Evolutionary conservation across 2,888 invertebrate genomes (phyloP), one percentile per base, ranked within the genome.

Genomic region (Agrotis puta): DNA sequence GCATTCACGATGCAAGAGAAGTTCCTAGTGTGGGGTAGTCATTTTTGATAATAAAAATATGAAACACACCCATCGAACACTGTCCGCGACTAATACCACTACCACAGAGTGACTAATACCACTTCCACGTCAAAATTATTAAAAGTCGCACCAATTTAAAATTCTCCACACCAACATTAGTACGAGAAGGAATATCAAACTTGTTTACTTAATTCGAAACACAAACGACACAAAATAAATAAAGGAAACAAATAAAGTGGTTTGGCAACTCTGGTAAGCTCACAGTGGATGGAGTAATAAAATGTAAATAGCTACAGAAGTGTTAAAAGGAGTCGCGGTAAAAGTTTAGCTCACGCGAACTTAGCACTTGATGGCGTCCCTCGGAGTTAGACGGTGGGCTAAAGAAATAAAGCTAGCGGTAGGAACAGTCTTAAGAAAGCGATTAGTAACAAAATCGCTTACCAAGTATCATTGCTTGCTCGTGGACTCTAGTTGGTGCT

Each of bases 261-360:
- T 90, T 89, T 86, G 82, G 85, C 82, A 88, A 88, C 86, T 89
- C 85, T 80, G 85, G 86, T 85, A 83, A 86, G 87, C 86, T 89
- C 74, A 88, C 90, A 87, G 86, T 87, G 85, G 87, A 88, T 87
- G 86, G 86, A 87, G 91, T 88, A 92, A 93, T 94, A 93, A 94
- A 93, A 94, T 93, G 94, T 93, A 93, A 94, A 94, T 93, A 92
- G 92, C 89, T 89, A 88, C 87, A 90, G 91, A 92, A 94, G 93
- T 93, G 93, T 93, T 93, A 91, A 92, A 93, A 92, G 91, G 91
- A 92, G 91, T 89, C 91, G 90, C 88, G 88, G 90, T 89, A 87
- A 90, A 93, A 93, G 90, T 93, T 94, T 88, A 89, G 87, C 89
- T 88, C 91, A 89, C 91, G 92, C 90, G 90, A 94, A 93, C 92